Percentiles rank a stretch among this genome's conserved stretches.
phyloP scores from a whole-genome alignment of 2,113 vertebrate species.

The Pomatorhinus ruficollis region DNA sequence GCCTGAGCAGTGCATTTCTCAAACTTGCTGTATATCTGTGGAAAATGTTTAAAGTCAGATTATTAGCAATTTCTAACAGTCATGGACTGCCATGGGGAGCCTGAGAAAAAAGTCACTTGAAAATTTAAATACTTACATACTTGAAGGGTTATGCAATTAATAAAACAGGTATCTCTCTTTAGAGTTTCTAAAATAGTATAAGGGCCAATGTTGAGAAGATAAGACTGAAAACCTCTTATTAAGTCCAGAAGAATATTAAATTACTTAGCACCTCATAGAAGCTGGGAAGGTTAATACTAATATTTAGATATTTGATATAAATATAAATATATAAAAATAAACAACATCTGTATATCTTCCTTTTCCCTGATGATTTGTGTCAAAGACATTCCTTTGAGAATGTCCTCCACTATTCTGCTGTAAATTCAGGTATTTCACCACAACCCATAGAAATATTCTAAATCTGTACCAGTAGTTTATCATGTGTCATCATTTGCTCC shows the following conservation, averaged over 20 bases:
- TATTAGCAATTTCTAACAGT: not conserved
- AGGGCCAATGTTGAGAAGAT: not conserved
- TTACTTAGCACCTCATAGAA: not conserved
- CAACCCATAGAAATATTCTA: not conserved
- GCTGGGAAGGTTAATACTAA: not conserved
- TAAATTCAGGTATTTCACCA: not conserved
- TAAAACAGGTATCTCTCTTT: not conserved
- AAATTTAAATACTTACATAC: not conserved
- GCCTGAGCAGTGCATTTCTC: not conserved
- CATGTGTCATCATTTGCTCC: not conserved
- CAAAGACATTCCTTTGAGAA: not conserved
- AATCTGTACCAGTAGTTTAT: not conserved
- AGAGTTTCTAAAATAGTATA: not conserved
- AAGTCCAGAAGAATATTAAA: not conserved
- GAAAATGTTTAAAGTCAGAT: not conserved
- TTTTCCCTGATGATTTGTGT: not conserved
- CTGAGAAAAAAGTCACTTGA: not conserved
- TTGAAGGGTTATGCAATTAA: not conserved
- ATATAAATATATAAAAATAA: not conserved
- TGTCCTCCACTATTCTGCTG: not conserved
- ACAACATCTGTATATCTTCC: not conserved
- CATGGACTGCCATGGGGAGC: not conserved
- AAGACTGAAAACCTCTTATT: not conserved
- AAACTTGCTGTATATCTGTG: not conserved
- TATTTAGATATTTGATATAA: not conserved